Evolutionary conservation across 1,140 invertebrate genomes (phyloP), one percentile per base, ranked within the genome.

Genomic region (Anastatus disparis): DNA sequence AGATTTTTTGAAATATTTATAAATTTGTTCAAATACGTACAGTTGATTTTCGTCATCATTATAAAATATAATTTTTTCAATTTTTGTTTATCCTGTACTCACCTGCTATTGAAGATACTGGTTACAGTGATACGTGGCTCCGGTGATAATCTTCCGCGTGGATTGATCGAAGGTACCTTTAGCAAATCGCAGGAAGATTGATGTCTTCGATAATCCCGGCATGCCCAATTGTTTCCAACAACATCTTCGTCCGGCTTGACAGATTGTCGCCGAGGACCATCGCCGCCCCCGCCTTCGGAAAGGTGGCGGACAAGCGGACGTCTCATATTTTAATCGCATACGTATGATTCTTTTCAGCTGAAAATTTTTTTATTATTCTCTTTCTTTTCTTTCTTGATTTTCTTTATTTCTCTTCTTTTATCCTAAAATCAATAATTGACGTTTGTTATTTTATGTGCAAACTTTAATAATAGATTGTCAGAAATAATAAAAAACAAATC

Each of bases 291-390:
- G 59, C 83, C 82, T 72, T 85, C 84, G 20, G 84, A 84, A 26
- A 84, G 77, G 77, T 85, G 82, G 20, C 83, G 81, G 68, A 83
- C 81, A 44, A 84, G 67, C 29, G 84, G 84, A 55, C 84, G 81
- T 69, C 83, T 76, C 84, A 85, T 83, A 26, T 76, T 64, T 67
- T 74, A 74, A 24, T 31, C 26, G 26, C 44, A 53, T 53, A 17
- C 1, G 44, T 35, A n/a, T n/a, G n/a, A n/a, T n/a, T n/a, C n/a
- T n/a, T n/a, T n/a, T n/a, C n/a, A n/a, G 44, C 44, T 20, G 17
- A 3, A n/a, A 44, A 13, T 44, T 13, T 10, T n/a, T n/a, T 7
- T 9, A 3, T n/a, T 44, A 15, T 3, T 44, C 17, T 15, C 13
- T 13, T 44, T 44, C 13, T n/a, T 44, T 44, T n/a, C 7, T 15